phyloP scores from a whole-genome alignment of 64 coral and sea anemone species.

The Hydrozoanthus tunicans region DNA sequence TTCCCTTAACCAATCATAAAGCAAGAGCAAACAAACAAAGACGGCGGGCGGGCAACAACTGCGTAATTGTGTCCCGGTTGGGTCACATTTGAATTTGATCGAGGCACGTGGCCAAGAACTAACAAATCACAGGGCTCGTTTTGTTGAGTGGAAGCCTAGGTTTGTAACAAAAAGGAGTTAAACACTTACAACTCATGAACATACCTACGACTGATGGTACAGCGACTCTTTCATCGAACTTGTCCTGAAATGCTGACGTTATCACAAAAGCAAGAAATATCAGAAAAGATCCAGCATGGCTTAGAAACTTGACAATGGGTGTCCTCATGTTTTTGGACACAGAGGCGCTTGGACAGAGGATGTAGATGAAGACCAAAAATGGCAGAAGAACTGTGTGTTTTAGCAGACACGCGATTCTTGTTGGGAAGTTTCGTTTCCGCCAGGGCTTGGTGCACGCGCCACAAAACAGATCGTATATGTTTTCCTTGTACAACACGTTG shows the following conservation, averaged over 20 bases:
- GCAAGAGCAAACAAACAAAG: too few relatives aligned
- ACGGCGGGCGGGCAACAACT: too few relatives aligned
- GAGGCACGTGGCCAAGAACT: too few relatives aligned
- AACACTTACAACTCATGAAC: not conserved
- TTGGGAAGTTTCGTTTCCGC: constrained; percentile 34
- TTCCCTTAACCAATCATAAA: too few relatives aligned
- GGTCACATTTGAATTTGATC: too few relatives aligned
- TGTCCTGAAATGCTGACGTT: constrained; percentile 63
- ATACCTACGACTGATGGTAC: constrained; percentile 66
- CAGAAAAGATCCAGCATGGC: constrained; percentile 53
- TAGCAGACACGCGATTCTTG: not conserved
- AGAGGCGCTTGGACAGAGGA: not conserved
- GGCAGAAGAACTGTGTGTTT: constrained; percentile 62
- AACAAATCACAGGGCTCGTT: too few relatives aligned
- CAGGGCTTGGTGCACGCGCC: constrained; percentile 6
- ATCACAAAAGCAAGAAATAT: constrained; percentile 65
- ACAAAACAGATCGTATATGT: constrained; percentile 35
- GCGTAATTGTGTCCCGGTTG: too few relatives aligned
- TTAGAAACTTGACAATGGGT: constrained; percentile 71
- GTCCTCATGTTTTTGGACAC: constrained; percentile 20
- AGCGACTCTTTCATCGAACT: constrained; percentile 50
- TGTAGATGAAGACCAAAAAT: constrained; percentile 53
- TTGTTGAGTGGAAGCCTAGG: too few relatives aligned
- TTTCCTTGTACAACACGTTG: constrained; percentile 26
- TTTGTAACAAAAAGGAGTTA: too few relatives aligned